Percentiles rank a stretch among this genome's conserved stretches.
phyloP scores from a whole-genome alignment of 1,140 invertebrate genomes.

The Sarcophaga peregrina region DNA sequence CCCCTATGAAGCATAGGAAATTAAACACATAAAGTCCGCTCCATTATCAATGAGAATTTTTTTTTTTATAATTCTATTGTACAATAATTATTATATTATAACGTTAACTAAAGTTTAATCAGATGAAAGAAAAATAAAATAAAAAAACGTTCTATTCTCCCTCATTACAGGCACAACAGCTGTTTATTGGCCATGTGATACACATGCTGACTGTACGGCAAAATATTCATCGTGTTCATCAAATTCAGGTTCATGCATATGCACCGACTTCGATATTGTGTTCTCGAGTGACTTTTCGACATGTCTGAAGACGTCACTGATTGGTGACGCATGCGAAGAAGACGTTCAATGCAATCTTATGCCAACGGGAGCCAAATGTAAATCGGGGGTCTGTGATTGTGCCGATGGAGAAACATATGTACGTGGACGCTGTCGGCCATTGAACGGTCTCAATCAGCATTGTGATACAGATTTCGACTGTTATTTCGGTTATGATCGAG shows the following conservation, averaged over 20 bases:
- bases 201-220: conserved; percentile 58
- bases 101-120: no score
- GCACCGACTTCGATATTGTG: conserved; percentile 55
- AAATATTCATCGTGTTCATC: conserved; percentile 54
- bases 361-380: conserved; percentile 66
- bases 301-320: conserved; percentile 61
- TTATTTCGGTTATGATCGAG: conserved; percentile 64
- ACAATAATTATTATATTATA: no score
- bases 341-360: conserved; percentile 66
- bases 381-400: conserved; percentile 66
- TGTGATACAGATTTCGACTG: conserved; percentile 64
- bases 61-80: no score
- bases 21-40: no score
- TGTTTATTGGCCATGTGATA: conserved; percentile 63
- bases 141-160: background rate
- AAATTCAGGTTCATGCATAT: conserved; percentile 53
- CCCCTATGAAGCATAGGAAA: no score
- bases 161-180: conserved; percentile 45
- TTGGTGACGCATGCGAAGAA: conserved; percentile 64
- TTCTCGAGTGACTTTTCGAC: conserved; percentile 55
- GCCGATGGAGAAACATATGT: conserved; percentile 64
- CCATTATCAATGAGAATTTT: no score
- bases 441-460: conserved; percentile 58
- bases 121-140: background rate
- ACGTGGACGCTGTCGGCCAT: conserved; percentile 60